Percentiles rank a stretch among this genome's conserved stretches.
Conservation (phyloP, 2,888 invertebrate species). For the Ophioninae sp. region DNA sequence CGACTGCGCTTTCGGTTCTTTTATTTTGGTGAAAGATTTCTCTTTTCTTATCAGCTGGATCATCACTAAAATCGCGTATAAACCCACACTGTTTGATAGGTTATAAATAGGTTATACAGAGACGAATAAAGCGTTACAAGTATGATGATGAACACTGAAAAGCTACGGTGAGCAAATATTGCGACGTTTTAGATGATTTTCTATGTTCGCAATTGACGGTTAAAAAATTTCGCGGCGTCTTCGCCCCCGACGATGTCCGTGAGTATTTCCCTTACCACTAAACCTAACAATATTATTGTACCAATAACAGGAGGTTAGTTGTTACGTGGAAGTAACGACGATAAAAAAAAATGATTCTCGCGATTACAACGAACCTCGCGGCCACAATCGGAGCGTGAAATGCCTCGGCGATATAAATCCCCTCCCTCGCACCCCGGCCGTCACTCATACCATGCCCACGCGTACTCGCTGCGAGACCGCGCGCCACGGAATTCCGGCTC, state of each 20-base stretch:
- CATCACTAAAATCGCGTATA: neutral
- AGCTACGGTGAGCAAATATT: neutral
- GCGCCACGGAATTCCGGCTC: neutral
- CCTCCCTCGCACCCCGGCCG: constrained; percentile 1
- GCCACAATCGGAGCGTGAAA: constrained; percentile 23
- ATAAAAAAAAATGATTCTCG: neutral
- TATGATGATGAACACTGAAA: neutral
- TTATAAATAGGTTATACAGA: neutral
- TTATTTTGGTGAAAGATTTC: neutral
- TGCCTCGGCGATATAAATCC: neutral
- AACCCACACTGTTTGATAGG: neutral
- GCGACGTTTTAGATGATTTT: neutral
- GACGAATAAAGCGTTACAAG: neutral
- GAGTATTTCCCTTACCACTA: neutral
- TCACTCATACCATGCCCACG: neutral
- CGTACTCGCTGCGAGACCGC: neutral
- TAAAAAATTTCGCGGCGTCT: neutral
- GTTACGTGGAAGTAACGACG: neutral
- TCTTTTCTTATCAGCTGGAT: neutral
- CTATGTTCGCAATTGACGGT: neutral
- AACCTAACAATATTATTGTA: neutral
- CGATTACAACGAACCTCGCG: constrained; percentile 26
- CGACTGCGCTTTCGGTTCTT: neutral
- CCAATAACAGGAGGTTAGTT: neutral
- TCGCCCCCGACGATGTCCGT: constrained; percentile 7